Percentiles rank a stretch among this genome's conserved stretches.
phyloP scores from a whole-genome alignment of 2,113 vertebrate genomes.

The Rhea pennata region DNA sequence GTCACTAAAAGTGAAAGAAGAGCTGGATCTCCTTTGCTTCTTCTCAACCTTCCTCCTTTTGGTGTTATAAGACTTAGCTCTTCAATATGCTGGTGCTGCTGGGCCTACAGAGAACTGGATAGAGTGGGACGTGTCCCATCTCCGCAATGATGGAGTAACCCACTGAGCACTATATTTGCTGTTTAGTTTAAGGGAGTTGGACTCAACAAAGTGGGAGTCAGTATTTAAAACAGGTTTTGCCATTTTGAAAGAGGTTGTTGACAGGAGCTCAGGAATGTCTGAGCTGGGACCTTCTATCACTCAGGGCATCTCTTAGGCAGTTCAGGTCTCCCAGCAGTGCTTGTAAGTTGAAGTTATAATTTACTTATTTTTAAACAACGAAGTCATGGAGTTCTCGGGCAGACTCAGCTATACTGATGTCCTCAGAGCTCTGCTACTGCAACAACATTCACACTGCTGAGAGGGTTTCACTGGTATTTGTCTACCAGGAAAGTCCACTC shows the following conservation, averaged over 20 bases:
- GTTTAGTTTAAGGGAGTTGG: neutral
- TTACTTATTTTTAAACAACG: neutral
- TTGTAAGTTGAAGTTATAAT: neutral
- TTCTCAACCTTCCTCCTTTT: neutral
- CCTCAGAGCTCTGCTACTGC: too few species aligned
- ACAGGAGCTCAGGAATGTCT: too few species aligned
- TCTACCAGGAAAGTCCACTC: neutral
- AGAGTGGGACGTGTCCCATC: too few species aligned
- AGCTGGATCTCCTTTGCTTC: neutral
- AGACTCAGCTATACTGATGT: too few species aligned
- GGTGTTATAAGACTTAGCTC: neutral
- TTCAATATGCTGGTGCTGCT: neutral
- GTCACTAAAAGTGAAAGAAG: neutral
- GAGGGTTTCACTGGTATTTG: neutral
- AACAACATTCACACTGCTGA: neutral
- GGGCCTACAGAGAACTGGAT: neutral
- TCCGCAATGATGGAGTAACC: too few species aligned
- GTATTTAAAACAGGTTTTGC: neutral
- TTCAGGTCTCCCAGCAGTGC: neutral
- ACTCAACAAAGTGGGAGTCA: neutral
- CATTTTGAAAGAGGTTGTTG: neutral
- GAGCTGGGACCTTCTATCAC: neutral
- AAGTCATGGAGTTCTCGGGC: neutral
- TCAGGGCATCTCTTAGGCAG: neutral
- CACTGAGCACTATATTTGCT: neutral